These are phyloP conservation scores for Aselliscus stoliczkanus DNA, from an alignment of 2,797 vertebrate species.

Conservation along the genomic window DNA sequence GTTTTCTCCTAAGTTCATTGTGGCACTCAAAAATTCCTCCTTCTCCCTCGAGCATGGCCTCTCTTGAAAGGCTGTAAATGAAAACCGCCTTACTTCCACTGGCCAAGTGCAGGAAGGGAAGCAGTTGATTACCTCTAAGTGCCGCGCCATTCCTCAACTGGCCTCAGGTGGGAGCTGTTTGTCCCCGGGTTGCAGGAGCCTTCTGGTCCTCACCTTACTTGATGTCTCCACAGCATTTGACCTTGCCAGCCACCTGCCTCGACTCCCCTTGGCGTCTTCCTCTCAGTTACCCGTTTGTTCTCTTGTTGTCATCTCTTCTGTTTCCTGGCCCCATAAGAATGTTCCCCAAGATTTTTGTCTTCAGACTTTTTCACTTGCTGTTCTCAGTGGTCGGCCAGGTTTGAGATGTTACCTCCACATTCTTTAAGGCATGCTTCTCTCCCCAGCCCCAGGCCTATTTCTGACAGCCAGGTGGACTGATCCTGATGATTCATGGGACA, in stretches of 20 bases:
- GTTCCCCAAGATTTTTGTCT: background rate
- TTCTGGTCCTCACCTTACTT: background rate
- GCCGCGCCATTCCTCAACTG: fast-evolving
- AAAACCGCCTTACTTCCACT: background rate
- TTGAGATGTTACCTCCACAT: background rate
- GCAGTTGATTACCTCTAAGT: fast-evolving
- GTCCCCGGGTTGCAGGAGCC: fast-evolving
- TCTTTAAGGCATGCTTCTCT: background rate
- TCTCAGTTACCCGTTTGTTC: background rate
- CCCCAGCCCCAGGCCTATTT: background rate
- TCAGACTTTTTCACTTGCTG: background rate
- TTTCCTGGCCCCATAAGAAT: background rate
- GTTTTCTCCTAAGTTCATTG: background rate
- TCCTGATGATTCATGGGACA: background rate
- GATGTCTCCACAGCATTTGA: background rate
- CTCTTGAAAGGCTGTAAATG: background rate
- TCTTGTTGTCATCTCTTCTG: background rate
- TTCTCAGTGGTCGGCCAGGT: background rate
- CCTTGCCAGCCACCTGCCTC: fast-evolving
- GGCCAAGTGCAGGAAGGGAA: background rate
- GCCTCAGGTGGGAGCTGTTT: background rate
- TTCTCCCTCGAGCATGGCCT: background rate
- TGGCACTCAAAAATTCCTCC: background rate
- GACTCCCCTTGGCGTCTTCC: background rate
- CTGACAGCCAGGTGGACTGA: background rate